Percentiles rank a stretch among this genome's conserved stretches.
These are phyloP conservation scores for Aporrectodea caliginosa DNA, from an alignment of 1,140 invertebrate species.

Conservation along the genomic window DNA sequence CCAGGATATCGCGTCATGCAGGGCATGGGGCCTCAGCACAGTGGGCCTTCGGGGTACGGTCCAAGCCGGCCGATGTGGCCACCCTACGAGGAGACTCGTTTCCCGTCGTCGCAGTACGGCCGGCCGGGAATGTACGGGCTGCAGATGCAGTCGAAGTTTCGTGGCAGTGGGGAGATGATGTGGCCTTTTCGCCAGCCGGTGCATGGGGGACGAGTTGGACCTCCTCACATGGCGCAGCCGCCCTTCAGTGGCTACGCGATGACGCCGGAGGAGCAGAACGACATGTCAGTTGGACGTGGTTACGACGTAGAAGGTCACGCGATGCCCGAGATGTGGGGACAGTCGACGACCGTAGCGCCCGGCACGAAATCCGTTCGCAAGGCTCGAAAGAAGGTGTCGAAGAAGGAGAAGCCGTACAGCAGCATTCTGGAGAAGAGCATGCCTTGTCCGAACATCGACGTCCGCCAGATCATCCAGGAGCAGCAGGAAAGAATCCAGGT, in stretches of 20 bases:
- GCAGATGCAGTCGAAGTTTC: constrained; percentile 1
- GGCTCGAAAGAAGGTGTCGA: constrained; percentile 30
- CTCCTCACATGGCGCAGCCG: not conserved
- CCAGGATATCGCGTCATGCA: not conserved
- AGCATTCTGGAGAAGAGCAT: constrained; percentile 45
- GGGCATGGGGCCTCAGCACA: not conserved
- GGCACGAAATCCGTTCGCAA: not conserved
- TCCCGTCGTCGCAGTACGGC: not conserved
- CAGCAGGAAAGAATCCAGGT: constrained; percentile 27
- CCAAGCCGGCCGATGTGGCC: not conserved
- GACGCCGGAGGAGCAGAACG: not conserved
- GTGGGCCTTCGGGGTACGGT: not conserved
- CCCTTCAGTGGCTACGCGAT: not conserved
- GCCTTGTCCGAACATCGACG: constrained; percentile 61
- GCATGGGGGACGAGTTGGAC: not conserved
- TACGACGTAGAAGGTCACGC: not conserved
- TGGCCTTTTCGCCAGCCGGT: not conserved
- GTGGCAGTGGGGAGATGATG: not conserved
- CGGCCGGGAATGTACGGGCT: not conserved
- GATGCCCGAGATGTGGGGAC: not conserved
- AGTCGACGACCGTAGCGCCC: not conserved
- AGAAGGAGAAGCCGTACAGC: constrained; percentile 31
- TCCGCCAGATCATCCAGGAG: constrained; percentile 54
- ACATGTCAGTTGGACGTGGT: not conserved
- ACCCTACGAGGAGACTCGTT: not conserved